Conservation (phyloP, 1,140 invertebrate genomes). For the Sminthurides bifidus region DNA sequence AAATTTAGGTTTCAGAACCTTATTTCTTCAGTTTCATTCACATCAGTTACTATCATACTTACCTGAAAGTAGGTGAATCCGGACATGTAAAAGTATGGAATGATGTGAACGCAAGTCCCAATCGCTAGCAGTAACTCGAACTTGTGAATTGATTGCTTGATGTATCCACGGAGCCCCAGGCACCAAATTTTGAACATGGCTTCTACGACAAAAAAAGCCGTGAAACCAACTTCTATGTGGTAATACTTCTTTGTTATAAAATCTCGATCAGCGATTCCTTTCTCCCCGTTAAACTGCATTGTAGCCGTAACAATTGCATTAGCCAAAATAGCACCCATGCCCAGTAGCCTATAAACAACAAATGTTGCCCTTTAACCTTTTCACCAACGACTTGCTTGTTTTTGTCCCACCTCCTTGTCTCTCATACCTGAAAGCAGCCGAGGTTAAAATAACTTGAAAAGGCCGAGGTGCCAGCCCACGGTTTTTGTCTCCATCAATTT, state of each 20-base stretch:
- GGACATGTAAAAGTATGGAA: constrained; percentile 82
- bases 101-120: constrained; percentile 89
- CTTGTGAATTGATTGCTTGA: constrained; percentile 92
- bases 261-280: constrained; percentile 41
- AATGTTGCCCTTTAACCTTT: too few relatives aligned
- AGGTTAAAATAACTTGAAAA: constrained; percentile 78
- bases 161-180: constrained; percentile 85
- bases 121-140: constrained; percentile 90
- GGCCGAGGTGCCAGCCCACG: constrained; percentile 57
- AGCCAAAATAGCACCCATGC: constrained; percentile 86
- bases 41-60: constrained; percentile 12
- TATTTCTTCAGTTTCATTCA: not conserved
- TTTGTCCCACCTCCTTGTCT: not conserved
- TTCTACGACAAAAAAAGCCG: constrained; percentile 87
- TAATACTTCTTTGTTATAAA: constrained; percentile 86
- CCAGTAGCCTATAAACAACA: constrained; percentile 44
- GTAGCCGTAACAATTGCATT: constrained; percentile 92
- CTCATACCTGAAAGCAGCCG: constrained; percentile 48
- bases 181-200: constrained; percentile 97
- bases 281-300: constrained; percentile 91
- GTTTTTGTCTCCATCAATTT: constrained; percentile 89
- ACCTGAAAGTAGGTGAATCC: constrained; percentile 95
- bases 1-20: too few relatives aligned
- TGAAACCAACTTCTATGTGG: constrained; percentile 84
- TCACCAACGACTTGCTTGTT: not conserved